Evolutionary conservation across 1,140 invertebrate species (phyloP), one percentile per base, ranked within the genome.

Genomic region (Plutomurus gul): DNA sequence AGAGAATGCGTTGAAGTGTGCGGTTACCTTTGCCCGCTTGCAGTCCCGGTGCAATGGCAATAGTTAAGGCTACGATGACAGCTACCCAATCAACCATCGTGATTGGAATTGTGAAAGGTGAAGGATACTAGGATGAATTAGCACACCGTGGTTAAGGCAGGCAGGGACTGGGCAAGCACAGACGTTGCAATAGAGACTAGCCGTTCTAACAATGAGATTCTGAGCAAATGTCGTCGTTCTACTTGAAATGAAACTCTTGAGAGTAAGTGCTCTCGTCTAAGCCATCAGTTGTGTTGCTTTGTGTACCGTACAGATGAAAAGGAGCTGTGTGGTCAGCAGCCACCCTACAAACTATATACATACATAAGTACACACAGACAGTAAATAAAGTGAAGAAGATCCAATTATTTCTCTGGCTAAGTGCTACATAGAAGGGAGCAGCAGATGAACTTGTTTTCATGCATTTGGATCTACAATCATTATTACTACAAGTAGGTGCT

Each of bases 81-180:
- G 56, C 30, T 65, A 65, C 13, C 56, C 56, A 65, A 65, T 36
- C 56, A 65, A 65, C 16, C 56, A 65, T 65, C 4, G 56, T 65
- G 30, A 65, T n/a, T 22, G 27, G 30, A 65, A 16, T 16, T 33
- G n/a, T n/a, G n/a, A n/a, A n/a, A n/a, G n/a, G n/a, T n/a, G n/a
- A n/a, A n/a, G n/a, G n/a, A n/a, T n/a, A n/a, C n/a, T n/a, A n/a
- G n/a, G n/a, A n/a, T n/a, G n/a, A n/a, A n/a, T n/a, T n/a, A n/a
- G n/a, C n/a, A n/a, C n/a, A n/a, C n/a, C n/a, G n/a, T n/a, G n/a
- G n/a, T n/a, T n/a, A n/a, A n/a, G n/a, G n/a, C n/a, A n/a, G n/a
- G n/a, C n/a, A n/a, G n/a, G n/a, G n/a, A n/a, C n/a, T n/a, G n/a
- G 51, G 39, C 11, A n/a, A 43, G 39, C 11, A 43, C 25, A 18